Percentiles rank a stretch among this genome's conserved stretches.
Conservation (phyloP, 2,888 invertebrate species). For the Lycaena phlaeas region DNA sequence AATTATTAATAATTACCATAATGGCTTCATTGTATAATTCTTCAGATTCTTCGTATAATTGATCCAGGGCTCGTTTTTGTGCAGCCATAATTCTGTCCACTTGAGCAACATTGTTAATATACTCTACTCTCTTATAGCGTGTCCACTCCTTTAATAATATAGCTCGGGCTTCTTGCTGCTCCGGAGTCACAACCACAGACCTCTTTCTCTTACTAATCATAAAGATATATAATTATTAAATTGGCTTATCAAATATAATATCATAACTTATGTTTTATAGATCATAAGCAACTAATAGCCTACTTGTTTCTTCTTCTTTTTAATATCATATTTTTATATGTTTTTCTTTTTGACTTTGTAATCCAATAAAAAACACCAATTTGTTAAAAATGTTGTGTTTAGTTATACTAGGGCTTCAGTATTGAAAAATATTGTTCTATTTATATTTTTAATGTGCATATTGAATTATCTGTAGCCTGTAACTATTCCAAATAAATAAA, state of each 20-base stretch:
- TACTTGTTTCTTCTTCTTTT: no score
- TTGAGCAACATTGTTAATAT: conserved; percentile 76
- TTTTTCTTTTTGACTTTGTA: no score
- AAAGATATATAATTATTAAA: background rate
- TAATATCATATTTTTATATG: no score
- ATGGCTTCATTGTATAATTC: conserved; percentile 91
- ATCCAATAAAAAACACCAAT: no score
- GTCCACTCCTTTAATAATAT: conserved; percentile 84
- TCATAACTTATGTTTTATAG: background rate
- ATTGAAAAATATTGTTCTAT: no score
- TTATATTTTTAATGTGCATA: no score
- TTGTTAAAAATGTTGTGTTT: no score
- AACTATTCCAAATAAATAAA: no score
- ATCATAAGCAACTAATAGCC: background rate
- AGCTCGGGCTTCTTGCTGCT: conserved; percentile 76
- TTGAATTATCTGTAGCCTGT: no score
- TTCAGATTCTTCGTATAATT: conserved; percentile 85
- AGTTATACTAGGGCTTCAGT: no score
- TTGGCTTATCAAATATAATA: background rate
- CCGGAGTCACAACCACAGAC: conserved; percentile 51
- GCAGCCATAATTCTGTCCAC: conserved; percentile 78
- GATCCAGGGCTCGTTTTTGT: conserved; percentile 85
- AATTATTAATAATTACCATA: conserved; percentile 69
- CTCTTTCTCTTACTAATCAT: conserved; percentile 57
- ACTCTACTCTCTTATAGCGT: conserved; percentile 76